Conservation (phyloP, 1,140 invertebrate species). For the Aphaenogaster floridana region DNA sequence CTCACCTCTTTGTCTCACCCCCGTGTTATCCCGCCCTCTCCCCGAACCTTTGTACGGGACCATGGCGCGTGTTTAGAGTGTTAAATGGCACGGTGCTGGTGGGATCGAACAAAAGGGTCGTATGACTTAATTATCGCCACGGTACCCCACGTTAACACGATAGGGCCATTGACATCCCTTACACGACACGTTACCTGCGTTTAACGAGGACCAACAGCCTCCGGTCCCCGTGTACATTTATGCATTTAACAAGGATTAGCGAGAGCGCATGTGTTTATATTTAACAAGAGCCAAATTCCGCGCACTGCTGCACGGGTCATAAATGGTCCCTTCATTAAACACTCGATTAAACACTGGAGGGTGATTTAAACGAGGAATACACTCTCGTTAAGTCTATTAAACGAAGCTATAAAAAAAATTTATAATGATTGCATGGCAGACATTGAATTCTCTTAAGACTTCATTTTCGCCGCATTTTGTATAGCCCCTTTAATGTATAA, state of each 20-base stretch:
- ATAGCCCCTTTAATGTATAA: no score
- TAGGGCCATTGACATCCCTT: not conserved
- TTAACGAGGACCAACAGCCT: conserved; percentile 24
- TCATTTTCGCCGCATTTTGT: not conserved
- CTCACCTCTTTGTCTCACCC: not conserved
- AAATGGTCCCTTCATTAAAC: conserved; percentile 3
- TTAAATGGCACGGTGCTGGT: conserved; percentile 17
- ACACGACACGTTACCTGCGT: conserved; percentile 1
- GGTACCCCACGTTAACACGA: conserved; percentile 16
- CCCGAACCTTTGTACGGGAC: not conserved
- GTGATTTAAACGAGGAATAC: not conserved
- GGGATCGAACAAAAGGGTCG: conserved; percentile 16
- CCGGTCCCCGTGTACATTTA: not conserved
- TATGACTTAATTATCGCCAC: conserved; percentile 24
- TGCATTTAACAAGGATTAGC: not conserved
- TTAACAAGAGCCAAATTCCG: not conserved
- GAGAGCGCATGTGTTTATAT: not conserved
- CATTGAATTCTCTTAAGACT: not conserved
- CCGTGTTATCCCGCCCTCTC: not conserved
- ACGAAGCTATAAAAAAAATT: not conserved
- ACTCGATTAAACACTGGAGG: not conserved
- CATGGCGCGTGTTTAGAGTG: conserved; percentile 18
- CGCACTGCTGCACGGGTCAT: not conserved
- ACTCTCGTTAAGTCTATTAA: not conserved
- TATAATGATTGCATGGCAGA: not conserved